Evolutionary conservation across 2,797 vertebrate species (phyloP).

Genomic region (Neostethus bicornis): DNA sequence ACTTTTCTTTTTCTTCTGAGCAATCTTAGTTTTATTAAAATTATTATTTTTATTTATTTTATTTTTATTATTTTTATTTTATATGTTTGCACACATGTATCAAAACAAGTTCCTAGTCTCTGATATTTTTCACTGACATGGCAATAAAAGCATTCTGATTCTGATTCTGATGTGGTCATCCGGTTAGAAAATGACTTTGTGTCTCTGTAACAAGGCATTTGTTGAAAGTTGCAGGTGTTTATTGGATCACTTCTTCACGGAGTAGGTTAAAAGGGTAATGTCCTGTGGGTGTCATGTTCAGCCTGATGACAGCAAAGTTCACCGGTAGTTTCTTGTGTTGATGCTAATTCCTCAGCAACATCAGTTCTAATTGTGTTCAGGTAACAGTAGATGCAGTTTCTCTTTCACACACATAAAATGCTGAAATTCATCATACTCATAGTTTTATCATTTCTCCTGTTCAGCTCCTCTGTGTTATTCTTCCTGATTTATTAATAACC

Average conservation of each 20-base stretch:
- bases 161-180: neutral
- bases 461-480: neutral
- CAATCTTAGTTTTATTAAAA: too few species aligned
- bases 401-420: neutral
- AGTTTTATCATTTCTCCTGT: neutral
- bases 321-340: neutral
- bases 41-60: too few species aligned
- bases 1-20: too few species aligned
- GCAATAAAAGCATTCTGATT: too few species aligned
- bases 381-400: neutral
- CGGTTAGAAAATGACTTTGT: constrained; percentile 4
- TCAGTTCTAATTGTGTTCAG: neutral
- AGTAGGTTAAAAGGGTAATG: constrained; percentile 22
- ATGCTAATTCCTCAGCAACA: neutral
- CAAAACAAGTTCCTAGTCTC: too few species aligned
- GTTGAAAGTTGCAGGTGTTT: constrained; percentile 3
- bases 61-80: too few species aligned
- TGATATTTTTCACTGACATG: too few species aligned
- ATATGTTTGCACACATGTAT: too few species aligned
- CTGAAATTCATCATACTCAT: neutral
- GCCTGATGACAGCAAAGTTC: constrained; percentile 12
- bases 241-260: constrained; percentile 12
- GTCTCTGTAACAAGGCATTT: constrained; percentile 10
- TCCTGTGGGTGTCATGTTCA: constrained; percentile 32
- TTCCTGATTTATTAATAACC: neutral